Percentiles rank a stretch among this genome's conserved stretches.
Evolutionary conservation across 2,113 vertebrate species (phyloP).

Genomic region (Gnathonemus echidnorhynchus): DNA sequence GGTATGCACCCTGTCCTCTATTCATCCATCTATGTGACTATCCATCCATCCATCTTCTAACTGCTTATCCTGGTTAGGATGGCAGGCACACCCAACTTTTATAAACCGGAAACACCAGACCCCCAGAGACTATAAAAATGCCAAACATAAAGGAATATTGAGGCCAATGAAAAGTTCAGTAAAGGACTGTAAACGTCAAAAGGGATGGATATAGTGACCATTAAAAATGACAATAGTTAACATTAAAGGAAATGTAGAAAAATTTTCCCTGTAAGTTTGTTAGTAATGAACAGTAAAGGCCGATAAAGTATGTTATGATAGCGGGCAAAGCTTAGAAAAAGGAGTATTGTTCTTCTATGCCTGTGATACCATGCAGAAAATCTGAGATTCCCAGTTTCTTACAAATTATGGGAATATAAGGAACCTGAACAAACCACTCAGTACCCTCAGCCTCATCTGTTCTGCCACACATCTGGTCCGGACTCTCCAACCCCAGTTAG

Average conservation of each 20-base stretch:
- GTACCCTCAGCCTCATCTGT: neutral
- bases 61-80: neutral
- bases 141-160: constrained; percentile 1
- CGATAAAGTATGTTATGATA: neutral
- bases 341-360: neutral
- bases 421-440: neutral
- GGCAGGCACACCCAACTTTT: neutral
- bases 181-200: neutral
- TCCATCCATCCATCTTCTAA: neutral
- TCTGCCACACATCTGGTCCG: neutral
- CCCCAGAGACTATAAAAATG: neutral
- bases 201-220: neutral
- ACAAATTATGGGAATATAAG: neutral
- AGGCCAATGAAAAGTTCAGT: neutral
- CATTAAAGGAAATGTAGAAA: neutral
- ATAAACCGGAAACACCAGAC: neutral
- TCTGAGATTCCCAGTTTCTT: neutral
- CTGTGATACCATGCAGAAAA: neutral
- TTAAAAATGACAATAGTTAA: neutral
- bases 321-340: neutral
- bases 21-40: neutral
- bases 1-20: neutral
- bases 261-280: neutral
- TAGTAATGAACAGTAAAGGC: neutral
- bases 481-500: neutral